phyloP scores from a whole-genome alignment of 2,888 invertebrate species.

The Drosophila macrothrix region DNA sequence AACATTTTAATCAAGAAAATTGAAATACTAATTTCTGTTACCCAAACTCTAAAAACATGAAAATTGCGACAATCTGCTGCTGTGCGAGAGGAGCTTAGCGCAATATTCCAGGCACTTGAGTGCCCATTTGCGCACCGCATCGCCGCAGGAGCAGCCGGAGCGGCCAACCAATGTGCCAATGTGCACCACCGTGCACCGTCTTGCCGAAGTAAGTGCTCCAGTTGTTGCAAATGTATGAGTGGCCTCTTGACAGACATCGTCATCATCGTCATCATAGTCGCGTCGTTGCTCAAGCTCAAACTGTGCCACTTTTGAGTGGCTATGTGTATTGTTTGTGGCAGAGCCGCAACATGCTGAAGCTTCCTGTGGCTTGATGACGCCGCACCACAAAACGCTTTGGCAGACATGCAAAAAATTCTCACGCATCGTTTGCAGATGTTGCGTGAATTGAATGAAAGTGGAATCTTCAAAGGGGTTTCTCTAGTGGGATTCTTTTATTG shows the following conservation, averaged over 20 bases:
- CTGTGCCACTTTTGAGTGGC: conserved; percentile 66
- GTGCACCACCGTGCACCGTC: conserved; percentile 33
- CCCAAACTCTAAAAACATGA: conserved; percentile 11
- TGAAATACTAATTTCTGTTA: conserved; percentile 39
- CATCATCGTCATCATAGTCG: conserved; percentile 32
- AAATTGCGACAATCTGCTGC: conserved; percentile 69
- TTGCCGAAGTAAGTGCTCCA: conserved; percentile 47
- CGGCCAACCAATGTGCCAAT: conserved; percentile 46
- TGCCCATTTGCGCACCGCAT: conserved; percentile 68
- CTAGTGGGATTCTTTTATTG: not conserved
- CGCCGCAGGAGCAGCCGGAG: conserved; percentile 62
- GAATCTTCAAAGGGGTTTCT: not conserved
- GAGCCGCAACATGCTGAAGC: conserved; percentile 54
- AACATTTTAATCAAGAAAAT: conserved; percentile 59
- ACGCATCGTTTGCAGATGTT: conserved; percentile 72
- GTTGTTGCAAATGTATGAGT: conserved; percentile 81
- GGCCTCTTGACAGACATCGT: conserved; percentile 80
- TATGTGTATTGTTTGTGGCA: conserved; percentile 57
- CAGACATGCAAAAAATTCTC: conserved; percentile 69
- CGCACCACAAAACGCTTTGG: conserved; percentile 39
- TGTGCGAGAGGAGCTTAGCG: conserved; percentile 31
- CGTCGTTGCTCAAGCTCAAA: conserved; percentile 57
- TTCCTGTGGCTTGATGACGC: conserved; percentile 78
- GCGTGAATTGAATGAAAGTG: conserved; percentile 1
- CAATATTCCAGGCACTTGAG: conserved; percentile 71